Base-by-base conservation (phyloP, 2,113 vertebrate species). In the Takifugu flavidus region DNA sequence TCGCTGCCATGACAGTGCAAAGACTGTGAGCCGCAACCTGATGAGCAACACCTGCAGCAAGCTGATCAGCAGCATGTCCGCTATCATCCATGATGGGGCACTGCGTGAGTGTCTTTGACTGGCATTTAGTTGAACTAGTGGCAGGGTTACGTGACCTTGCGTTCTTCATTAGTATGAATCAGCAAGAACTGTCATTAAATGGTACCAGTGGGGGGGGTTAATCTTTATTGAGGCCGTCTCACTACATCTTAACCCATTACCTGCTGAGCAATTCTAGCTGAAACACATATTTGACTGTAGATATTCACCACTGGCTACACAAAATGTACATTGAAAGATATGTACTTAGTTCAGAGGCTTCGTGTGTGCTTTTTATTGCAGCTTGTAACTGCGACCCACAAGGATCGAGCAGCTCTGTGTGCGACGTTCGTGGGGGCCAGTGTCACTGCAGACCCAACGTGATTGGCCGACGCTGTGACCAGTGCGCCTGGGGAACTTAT, bases 381-480 rank as follows among this genome's bases (percentile, higher is more conserved):
- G 97, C 92, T 26, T 99, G 97, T 77, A 91, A 90, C 67, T 99
- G 97, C 0, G 91, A 96, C 77, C 94, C 89, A 28, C 95, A 98
- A 80, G 97, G 97, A 44, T 96, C 97, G 0, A 59, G 95, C 74
- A 98, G 94, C 5, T 91, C 94, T 0, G 86, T 95, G 69, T 99
- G 97, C 66, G 89, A 89, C n/a, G 87, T 92, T 8, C 89, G 89
- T 0, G 95, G 97, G 0, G 97, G 97, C n/a, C 96, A 98, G 78
- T 99, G 97, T 69, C 91, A 10, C 34, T 99, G 97, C 85, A 95
- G 93, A 53, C 83, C 94, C 54, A 93, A 91, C 0, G 90, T 98
- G 59, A 78, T 91, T 53, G 96, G 95, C 4, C 92, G 87, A 1
- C 90, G 90, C 68, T 99, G 97, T 78, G 89, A 96, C 31, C 85